Percentiles rank a stretch among this genome's conserved stretches.
Evolutionary conservation across 92 coral and sea anemone genomes (phyloP).

Genomic region (Bergia sp.): DNA sequence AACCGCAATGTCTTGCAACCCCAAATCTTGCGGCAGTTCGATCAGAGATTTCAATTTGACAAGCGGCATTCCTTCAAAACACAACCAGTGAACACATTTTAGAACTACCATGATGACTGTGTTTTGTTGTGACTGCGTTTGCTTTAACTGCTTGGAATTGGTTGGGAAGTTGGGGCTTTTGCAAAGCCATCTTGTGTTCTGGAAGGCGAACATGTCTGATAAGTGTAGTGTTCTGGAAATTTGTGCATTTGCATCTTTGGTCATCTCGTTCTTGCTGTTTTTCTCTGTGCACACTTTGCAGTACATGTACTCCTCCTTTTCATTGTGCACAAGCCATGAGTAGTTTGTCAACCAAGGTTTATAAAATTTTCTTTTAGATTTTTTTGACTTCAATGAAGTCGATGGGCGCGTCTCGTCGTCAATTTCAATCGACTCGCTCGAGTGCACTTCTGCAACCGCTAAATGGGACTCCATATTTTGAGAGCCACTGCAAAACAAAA

Average conservation of each 20-base stretch:
- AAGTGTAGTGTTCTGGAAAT: no score
- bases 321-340: not conserved
- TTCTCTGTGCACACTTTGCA: no score
- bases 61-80: slow-evolving; percentile 23
- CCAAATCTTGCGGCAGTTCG: slow-evolving; percentile 26
- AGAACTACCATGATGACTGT: slow-evolving; percentile 14
- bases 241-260: slow-evolving; percentile 18
- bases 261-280: not conserved
- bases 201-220: no score
- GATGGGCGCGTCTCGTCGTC: no score
- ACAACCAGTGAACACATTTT: slow-evolving; percentile 22
- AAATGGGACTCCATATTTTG: no score
- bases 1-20: no score
- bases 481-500: no score
- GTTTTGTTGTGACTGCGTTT: slow-evolving; percentile 28
- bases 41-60: slow-evolving; percentile 20
- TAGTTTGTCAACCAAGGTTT: no score
- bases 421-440: no score
- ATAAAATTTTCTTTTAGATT: no score
- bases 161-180: slow-evolving; percentile 28
- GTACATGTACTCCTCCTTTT: not conserved
- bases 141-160: slow-evolving; percentile 11
- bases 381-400: no score
- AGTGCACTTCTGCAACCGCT: no score
- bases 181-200: slow-evolving; percentile 33